Evolutionary conservation across 2,888 invertebrate genomes (phyloP), one percentile per base, ranked within the genome.

Genomic region (Bombylius major): DNA sequence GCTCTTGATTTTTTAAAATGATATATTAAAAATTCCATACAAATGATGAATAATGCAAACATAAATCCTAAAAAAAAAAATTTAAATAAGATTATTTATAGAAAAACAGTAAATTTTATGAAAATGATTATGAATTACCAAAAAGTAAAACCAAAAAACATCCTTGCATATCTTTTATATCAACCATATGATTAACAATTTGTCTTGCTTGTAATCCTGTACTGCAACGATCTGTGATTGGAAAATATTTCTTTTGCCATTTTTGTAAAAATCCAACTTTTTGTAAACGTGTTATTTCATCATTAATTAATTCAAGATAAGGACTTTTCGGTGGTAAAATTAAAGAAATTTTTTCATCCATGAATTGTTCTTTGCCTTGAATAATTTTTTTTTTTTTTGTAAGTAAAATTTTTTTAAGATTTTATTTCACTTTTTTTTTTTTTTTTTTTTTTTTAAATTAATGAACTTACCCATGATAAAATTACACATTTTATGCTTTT

Each of bases 81-180:
- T 50, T 13, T 2, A n/a, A 23, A 48, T 14, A 42, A 52, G 14
- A 49, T 14, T 14, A 14, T 14, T 14, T 46, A n/a, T 5, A 6
- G 14, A 14, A 33, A 45, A 45, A 44, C 2, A 7, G 33, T 33
- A n/a, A 34, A 7, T 50, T n/a, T n/a, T 14, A 9, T n/a, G n/a
- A n/a, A n/a, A n/a, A n/a, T n/a, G n/a, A n/a, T n/a, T n/a, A n/a
- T 36, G 36, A 32, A 11, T 9, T 78, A 88, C 91, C 92, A 54
- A 92, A 72, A 54, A 89, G 78, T 5, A 93, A 75, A 0, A 94
- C 85, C 65, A 91, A 86, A 74, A 93, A 93, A 34, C 90, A 92
- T 12, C 93, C 94, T 71, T 93, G 91, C 92, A 93, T 94, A 66
- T 94, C 93, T 53, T 85, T 81, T 63, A 93, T 78, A 69, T 90